Conservation (phyloP, 2,797 vertebrate species). For the Manis javanica region DNA sequence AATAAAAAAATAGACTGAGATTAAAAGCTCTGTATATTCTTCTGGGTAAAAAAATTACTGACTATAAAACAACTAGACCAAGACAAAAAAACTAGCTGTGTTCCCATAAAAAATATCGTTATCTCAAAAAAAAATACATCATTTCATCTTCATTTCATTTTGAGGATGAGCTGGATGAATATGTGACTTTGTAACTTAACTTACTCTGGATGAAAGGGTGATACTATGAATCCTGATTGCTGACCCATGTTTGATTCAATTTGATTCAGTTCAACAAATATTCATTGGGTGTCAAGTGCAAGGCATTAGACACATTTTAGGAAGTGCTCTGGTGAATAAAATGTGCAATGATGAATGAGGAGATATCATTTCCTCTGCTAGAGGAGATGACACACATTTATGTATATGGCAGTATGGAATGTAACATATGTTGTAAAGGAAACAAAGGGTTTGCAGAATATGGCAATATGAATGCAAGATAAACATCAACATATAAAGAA, state of each 20-base stretch:
- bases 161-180: neutral
- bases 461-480: neutral
- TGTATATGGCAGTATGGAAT: neutral
- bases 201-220: slow-evolving; percentile 9
- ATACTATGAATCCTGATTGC: neutral
- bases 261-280: slow-evolving; percentile 16
- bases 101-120: slow-evolving; percentile 55
- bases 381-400: neutral
- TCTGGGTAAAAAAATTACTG: neutral
- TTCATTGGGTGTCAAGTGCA: neutral
- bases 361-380: neutral
- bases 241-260: neutral
- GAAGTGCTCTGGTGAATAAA: neutral
- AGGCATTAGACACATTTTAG: neutral
- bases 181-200: neutral
- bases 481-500: neutral
- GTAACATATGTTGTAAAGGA: neutral
- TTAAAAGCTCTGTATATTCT: slow-evolving; percentile 23
- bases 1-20: slow-evolving; percentile 50
- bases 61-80: neutral
- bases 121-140: slow-evolving; percentile 2
- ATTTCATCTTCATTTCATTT: neutral
- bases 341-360: neutral
- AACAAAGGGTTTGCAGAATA: neutral
- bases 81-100: neutral